Evolutionary conservation across 2,888 invertebrate species (phyloP).

Genomic region (Abrostola triplasia): DNA sequence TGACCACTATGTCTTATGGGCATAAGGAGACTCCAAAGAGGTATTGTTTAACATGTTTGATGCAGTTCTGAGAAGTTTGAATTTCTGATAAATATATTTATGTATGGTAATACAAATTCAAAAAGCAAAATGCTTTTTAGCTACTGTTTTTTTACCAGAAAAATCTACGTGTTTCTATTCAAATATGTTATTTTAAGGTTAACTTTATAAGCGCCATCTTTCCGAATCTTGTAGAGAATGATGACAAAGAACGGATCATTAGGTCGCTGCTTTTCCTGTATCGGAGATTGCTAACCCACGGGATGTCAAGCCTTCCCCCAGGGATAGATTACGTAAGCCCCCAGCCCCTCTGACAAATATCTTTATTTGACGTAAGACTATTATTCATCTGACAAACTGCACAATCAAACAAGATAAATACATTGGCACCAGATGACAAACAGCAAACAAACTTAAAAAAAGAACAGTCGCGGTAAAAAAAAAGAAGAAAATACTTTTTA

Average conservation of each 20-base stretch:
- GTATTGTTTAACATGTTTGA: too few relatives aligned
- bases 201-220: not conserved
- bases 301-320: constrained; percentile 24
- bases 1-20: not conserved
- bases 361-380: constrained; percentile 40
- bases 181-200: too few relatives aligned
- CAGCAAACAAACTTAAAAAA: not conserved
- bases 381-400: constrained; percentile 36
- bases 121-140: too few relatives aligned
- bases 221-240: not conserved
- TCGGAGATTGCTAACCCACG: constrained; percentile 6
- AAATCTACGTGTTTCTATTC: too few relatives aligned
- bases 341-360: constrained; percentile 39
- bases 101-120: too few relatives aligned
- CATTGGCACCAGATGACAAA: constrained; percentile 10
- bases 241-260: constrained; percentile 25
- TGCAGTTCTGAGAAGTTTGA: too few relatives aligned
- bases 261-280: constrained; percentile 25
- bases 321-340: constrained; percentile 45
- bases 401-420: constrained; percentile 10
- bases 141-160: too few relatives aligned
- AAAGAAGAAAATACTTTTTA: too few relatives aligned
- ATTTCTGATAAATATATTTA: too few relatives aligned
- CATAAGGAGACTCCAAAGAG: not conserved
- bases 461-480: not conserved